Base-by-base conservation (phyloP, 2,888 invertebrate species). In the Macropis europaea region DNA sequence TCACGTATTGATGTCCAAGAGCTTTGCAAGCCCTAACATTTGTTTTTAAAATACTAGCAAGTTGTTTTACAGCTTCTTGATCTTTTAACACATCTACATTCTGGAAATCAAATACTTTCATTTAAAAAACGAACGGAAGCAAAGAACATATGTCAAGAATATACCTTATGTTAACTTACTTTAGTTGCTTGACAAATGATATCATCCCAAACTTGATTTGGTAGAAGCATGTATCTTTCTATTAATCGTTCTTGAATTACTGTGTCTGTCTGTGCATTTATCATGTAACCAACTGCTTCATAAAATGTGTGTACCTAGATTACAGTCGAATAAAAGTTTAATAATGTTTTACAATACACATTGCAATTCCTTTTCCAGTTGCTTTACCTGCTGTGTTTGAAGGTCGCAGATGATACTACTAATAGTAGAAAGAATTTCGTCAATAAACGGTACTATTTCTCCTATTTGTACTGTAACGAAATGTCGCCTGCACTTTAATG, bases 21-120 rank as follows among this genome's bases (percentile, higher is more conserved):
- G 99, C 98, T 91, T 98, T 97, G 90, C 99, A 99, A n/a, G 99
- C 99, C 77, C 99, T 93, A 15, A 99, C 98, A 91, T 99, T 99
- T 1, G 99, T 99, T 92, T 99, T 99, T 63, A 99, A 92, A 90
- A 99, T 99, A 91, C 97, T 99, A 60, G 96, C 97, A 74, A 99
- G 93, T 91, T 99, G 99, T 91, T 97, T 98, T 0, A 99, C 98
- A 82, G 98, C 97, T 88, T 99, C 98, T 82, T 96, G 95, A 90
- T 99, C 98, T 90, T 98, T 98, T 59, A 99, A 92, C 73, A 98
- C 95, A 86, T 99, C 97, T 6, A 99, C 98, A 92, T 99, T 98
- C 92, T 93, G 81, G 42, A 86, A 85, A 34, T 2, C 54, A 30
- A 42, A 40, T 1, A 26, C 38, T 34, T 66, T 19, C 17, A 30